A percentile compares a stretch with the other conserved stretches of the same genome.
Evolutionary conservation across 2,797 vertebrate genomes (phyloP).

Genomic region (Apogon talboti): DNA sequence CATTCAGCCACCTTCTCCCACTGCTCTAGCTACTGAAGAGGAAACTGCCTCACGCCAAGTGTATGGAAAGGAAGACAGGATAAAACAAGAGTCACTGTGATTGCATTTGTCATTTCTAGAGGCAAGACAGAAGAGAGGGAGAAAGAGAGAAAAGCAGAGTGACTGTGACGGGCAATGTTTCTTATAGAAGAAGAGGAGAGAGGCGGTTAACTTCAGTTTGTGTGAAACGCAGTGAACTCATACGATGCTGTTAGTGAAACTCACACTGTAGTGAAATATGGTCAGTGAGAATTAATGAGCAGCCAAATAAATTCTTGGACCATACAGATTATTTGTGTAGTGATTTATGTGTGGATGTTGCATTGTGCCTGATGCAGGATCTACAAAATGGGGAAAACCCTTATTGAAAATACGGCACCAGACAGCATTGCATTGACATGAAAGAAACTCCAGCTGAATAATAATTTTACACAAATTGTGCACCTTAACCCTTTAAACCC

Average conservation of each 20-base stretch:
- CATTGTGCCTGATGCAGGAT: conserved; percentile 2
- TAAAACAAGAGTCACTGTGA: conserved; percentile 36
- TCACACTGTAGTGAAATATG: neutral
- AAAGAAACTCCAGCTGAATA: conserved; percentile 21
- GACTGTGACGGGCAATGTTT: conserved; percentile 7
- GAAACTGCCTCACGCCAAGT: conserved; percentile 40
- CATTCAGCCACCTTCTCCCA: conserved; percentile 55
- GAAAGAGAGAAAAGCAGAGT: conserved; percentile 6
- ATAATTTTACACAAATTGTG: neutral
- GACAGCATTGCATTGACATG: conserved; percentile 6
- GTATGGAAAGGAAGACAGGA: conserved; percentile 30
- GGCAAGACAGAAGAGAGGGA: conserved; percentile 14
- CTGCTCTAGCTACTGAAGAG: conserved; percentile 31
- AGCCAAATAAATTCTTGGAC: conserved; percentile 7
- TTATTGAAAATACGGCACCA: neutral
- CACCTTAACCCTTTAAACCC: neutral
- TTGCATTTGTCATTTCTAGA: conserved; percentile 52
- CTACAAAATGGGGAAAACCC: neutral
- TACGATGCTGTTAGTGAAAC: conserved; percentile 7
- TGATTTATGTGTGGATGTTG: conserved; percentile 1
- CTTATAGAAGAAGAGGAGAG: conserved; percentile 14
- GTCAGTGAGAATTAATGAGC: neutral
- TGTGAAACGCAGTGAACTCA: neutral
- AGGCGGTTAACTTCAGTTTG: conserved; percentile 14
- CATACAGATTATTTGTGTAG: neutral